Evolutionary conservation across 2,113 vertebrate species (phyloP), one percentile per base, ranked within the genome.

Genomic region (Ictidomys tridecemlineatus): DNA sequence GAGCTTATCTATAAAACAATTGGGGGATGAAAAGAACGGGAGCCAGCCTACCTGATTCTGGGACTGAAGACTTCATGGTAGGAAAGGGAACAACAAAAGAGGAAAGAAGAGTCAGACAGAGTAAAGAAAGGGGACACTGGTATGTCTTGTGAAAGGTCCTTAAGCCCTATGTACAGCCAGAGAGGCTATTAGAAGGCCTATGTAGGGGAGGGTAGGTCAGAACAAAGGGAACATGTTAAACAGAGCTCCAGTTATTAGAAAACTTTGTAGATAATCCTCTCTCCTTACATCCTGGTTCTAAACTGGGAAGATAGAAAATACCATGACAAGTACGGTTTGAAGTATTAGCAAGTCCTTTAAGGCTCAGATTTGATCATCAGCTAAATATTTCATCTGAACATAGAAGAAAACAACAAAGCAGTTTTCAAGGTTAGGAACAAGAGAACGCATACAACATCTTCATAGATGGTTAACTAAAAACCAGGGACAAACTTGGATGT

Each of bases 31-130:
- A 34, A 2, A 51, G 16, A 67, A 12, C 9, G 4, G 13, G 9
- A 79, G 4, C 3, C 24, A 30, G 5, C 32, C 11, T 1, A 53
- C 5, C 1, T 7, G 17, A 5, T 63, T 16, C 14, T 77, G n/a
- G 42, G 20, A 4, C 11, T 76, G 58, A 83, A 69, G 13, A 39
- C 8, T 51, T 72, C 22, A n/a, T 10, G 2, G 8, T 56, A 10
- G 6, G 24, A 16, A 8, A 7, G 16, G 67, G 16, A 30, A 69
- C 76, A 18, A 13, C 12, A 73, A 45, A 56, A 58, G 16, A 53
- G 2, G 22, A 69, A 11, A 56, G 5, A n/a, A n/a, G 5, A 45
- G 14, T 11, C 14, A 63, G 10, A 37, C 4, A 51, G 70, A 32
- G 4, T 2, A 7, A 37, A 76, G 72, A 37, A 32, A 9, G 0